A percentile compares a stretch with the other conserved stretches of the same genome.
Evolutionary conservation across 2,888 invertebrate species (phyloP).

Genomic region (Mamestra brassicae): DNA sequence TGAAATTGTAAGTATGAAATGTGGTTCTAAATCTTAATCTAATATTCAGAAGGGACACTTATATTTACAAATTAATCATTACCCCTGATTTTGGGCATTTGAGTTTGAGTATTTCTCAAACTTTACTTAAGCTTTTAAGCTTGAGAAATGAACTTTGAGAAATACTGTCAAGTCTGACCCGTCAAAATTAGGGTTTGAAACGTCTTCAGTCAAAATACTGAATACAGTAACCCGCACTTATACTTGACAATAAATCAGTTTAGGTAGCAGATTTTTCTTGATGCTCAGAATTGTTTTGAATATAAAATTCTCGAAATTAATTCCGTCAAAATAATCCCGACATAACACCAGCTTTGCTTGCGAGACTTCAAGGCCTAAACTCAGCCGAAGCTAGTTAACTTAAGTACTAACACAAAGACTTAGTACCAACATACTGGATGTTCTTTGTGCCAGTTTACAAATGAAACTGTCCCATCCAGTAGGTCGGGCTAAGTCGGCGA

Average conservation of each 20-base stretch:
- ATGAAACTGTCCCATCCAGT: conserved; percentile 44
- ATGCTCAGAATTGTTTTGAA: neutral
- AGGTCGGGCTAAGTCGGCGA: neutral
- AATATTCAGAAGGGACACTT: no score
- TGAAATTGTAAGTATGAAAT: neutral
- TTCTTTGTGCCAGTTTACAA: conserved; percentile 14
- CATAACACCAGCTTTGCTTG: neutral
- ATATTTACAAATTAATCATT: rapidly evolving
- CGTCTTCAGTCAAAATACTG: neutral
- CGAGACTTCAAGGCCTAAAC: neutral
- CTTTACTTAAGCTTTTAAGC: no score
- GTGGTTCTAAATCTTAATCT: neutral
- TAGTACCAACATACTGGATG: conserved; percentile 4
- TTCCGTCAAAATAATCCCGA: neutral
- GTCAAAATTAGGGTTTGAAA: no score
- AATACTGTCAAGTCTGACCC: no score
- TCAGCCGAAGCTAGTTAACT: neutral
- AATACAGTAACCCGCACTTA: neutral
- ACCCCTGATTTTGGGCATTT: no score
- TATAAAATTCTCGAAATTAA: neutral
- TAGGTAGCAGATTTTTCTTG: neutral
- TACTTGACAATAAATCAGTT: neutral
- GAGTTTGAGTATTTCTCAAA: no score
- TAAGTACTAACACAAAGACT: neutral
- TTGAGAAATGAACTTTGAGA: no score